Evolutionary conservation across 1,140 invertebrate genomes (phyloP).

Genomic region (Atta colombica): DNA sequence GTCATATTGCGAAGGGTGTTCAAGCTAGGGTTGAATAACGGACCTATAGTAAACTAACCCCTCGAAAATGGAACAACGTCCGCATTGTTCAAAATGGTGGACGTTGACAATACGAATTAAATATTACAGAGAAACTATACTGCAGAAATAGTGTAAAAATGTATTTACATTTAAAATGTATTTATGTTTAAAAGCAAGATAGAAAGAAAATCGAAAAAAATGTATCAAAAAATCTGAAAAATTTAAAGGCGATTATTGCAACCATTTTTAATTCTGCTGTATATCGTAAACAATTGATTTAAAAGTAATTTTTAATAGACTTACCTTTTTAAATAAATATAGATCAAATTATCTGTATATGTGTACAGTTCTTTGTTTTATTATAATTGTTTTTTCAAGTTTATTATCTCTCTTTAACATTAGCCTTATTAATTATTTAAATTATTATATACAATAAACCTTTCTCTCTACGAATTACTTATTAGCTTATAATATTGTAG

Average conservation of each 20-base stretch:
- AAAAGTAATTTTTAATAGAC: not conserved
- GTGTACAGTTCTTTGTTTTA: not conserved
- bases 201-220: slow-evolving; percentile 25
- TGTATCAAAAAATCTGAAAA: not conserved
- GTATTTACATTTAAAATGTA: not conserved
- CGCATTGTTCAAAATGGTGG: slow-evolving; percentile 80
- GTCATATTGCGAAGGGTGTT: slow-evolving; percentile 80
- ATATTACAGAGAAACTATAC: slow-evolving; percentile 20
- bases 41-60: slow-evolving; percentile 78
- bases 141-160: not conserved
- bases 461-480: slow-evolving; percentile 3
- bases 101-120: slow-evolving; percentile 55
- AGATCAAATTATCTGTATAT: not conserved
- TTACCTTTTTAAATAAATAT: slow-evolving; percentile 1
- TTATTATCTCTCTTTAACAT: not conserved
- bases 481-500: not conserved
- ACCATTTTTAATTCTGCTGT: no score
- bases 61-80: slow-evolving; percentile 81
- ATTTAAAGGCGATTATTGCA: not conserved
- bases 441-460: not conserved
- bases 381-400: not conserved
- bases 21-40: slow-evolving; percentile 60
- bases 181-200: not conserved
- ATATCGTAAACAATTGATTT: not conserved
- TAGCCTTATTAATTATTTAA: not conserved